Conservation (phyloP, 2,113 vertebrate species). For the Scomber japonicus region DNA sequence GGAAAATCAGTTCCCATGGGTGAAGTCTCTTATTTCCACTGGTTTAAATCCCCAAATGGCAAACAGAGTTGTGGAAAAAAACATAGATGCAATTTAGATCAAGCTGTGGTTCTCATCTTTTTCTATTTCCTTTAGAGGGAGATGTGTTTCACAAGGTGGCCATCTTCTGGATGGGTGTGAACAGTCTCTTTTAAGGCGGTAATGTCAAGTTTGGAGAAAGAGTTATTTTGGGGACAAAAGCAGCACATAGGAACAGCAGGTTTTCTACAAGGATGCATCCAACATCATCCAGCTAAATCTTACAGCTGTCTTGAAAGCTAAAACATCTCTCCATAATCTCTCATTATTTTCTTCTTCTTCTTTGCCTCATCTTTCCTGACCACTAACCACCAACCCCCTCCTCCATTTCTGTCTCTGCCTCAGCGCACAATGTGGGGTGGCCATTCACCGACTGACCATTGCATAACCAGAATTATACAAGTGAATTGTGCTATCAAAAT, state of each 20-base stretch:
- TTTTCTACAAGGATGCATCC: not conserved
- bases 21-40: conserved; percentile 1
- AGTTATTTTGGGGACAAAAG: conserved; percentile 3
- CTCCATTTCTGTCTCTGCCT: conserved; percentile 55
- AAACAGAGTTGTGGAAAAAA: conserved; percentile 23
- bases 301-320: conserved; percentile 8
- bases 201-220: conserved; percentile 7
- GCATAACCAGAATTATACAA: conserved; percentile 81
- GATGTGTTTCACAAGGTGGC: conserved; percentile 5
- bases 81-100: not conserved
- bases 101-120: no score
- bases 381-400: not conserved
- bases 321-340: not conserved
- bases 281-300: not conserved
- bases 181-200: conserved; percentile 15
- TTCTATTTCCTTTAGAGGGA: not conserved
- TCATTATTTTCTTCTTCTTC: conserved; percentile 7
- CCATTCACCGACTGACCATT: conserved; percentile 70
- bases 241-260: conserved; percentile 5
- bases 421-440: conserved; percentile 68
- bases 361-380: conserved; percentile 31
- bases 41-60: conserved; percentile 22
- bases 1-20: conserved; percentile 32
- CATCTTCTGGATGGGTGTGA: not conserved
- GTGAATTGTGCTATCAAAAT: conserved; percentile 69